Evolutionary conservation across 2,113 vertebrate species (phyloP), one percentile per base, ranked within the genome.

Genomic region (Nothobranchius furzeri): DNA sequence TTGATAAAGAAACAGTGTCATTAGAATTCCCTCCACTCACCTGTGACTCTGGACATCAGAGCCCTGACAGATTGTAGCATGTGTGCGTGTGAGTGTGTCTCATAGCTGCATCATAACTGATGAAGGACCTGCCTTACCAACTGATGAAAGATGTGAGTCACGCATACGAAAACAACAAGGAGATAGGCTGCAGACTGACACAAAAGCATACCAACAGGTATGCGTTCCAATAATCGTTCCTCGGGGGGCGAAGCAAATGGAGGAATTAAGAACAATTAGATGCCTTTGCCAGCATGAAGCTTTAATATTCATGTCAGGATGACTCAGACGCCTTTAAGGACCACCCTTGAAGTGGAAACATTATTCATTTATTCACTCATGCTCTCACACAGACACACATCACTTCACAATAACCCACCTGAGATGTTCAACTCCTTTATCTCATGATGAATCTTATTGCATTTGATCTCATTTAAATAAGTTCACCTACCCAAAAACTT

Each of bases 291-390:
- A 73, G 67, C 13, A 13, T 45, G 37, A 10, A 46, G 40, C 56
- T 78, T 88, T 88, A 72, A 84, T 80, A 78, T 84, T 76, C 76
- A 74, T 56, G 64, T 62, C 70, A 78, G 58, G 73, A 62, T 64
- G 70, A 81, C 68, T 60, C 72, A 35, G 36, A 66, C 66, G 46
- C 68, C 70, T 60, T 15, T 52, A 4, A 75, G 64, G 79, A 78
- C 79, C 79, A 46, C 69, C 69, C 59, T 55, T 7, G 9, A 53
- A 78, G 78, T 24, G 47, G 8, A 54, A 74, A 55, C 60, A 69
- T 77, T 71, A 79, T 76, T 79, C 47, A 82, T 82, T 56, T 77
- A 76, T 69, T 78, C 71, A 30, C 49, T 36, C 37, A 6, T 9
- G 37, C 37, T 40, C 37, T 40, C 37, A 66, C 67, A 55, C 25